phyloP scores from a whole-genome alignment of 2,888 invertebrate genomes.

The Tigriopus californicus region DNA sequence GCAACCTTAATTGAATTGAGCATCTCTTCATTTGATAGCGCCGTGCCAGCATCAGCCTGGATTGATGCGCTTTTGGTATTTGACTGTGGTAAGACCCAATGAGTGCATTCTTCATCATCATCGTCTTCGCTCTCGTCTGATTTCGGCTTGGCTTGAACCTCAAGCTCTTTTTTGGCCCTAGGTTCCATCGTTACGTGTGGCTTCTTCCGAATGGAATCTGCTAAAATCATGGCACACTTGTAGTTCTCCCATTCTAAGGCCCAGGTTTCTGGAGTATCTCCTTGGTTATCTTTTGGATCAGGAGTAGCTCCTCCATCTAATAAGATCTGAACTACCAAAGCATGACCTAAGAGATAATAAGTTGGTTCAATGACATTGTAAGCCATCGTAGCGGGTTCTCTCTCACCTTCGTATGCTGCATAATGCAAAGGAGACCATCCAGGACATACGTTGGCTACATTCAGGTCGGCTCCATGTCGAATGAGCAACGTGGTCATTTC shows the following conservation, averaged over 20 bases:
- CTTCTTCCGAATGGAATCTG: neutral
- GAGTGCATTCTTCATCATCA: slow-evolving; percentile 7
- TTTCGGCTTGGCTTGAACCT: neutral
- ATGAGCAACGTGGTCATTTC: neutral
- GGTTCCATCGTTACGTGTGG: too few species aligned
- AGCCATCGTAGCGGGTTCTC: neutral
- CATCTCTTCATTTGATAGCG: too few species aligned
- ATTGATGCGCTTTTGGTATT: too few species aligned
- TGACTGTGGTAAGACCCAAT: slow-evolving; percentile 5
- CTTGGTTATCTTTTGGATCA: neutral
- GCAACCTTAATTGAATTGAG: too few species aligned
- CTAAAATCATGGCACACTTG: slow-evolving; percentile 6
- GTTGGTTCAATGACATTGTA: neutral
- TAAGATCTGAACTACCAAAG: neutral
- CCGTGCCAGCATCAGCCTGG: too few species aligned
- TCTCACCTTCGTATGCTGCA: slow-evolving; percentile 2
- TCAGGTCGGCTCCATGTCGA: neutral
- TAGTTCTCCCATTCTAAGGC: slow-evolving; percentile 10
- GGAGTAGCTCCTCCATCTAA: neutral
- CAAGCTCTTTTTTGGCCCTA: too few species aligned
- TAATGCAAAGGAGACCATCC: slow-evolving; percentile 6
- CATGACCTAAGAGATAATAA: neutral
- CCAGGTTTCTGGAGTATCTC: slow-evolving; percentile 6
- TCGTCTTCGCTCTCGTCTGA: neutral
- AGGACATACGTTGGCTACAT: neutral